Evolutionary conservation across 2,888 invertebrate genomes (phyloP), one percentile per base, ranked within the genome.

Genomic region (Priocnemis perturbator): DNA sequence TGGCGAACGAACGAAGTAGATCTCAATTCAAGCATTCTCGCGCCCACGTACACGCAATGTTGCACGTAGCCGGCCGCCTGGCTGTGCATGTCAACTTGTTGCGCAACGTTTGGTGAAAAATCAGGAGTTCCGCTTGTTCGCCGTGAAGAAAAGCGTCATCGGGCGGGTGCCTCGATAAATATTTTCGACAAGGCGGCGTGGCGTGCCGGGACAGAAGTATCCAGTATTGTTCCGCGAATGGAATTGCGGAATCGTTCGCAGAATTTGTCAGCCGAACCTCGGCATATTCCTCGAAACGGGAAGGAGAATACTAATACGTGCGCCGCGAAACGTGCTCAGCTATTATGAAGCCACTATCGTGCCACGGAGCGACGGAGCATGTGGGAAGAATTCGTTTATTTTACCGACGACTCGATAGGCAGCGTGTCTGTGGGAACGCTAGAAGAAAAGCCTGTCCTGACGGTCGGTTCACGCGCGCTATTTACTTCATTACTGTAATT

Each of bases 401-500:
- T 30, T 19, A n/a, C 44, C 47, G 37, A 37, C 3, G 57, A 30
- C 19, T n/a, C 57, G 30, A 21, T 19, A n/a, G 57, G 17, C 50
- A 4, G n/a, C 57, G 11, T 3, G 57, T 37, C 37, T 37, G 37
- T 37, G 62, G 30, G 19, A 60, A 60, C 23, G 47, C 17, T 37
- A 30, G n/a, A 61, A 61, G 61, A 30, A 61, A 11, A 37, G 50
- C 62, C 21, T n/a, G n/a, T 7, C 37, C 52, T 21, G 55, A 55
- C 50, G 21, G 53, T 15, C 19, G 55, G 20, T 45, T 62, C 62
- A 30, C 62, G 55, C 55, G 55, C 55, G 50, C 62, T 62, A 55
- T 62, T 62, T 62, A 62, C 62, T 62, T 62, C 53, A 62, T 62
- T 62, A 62, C 45, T 55, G 55, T 62, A 62, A 62, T 62, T 62